Conservation (phyloP, 2,888 invertebrate genomes). For the Resseliella maxima region DNA sequence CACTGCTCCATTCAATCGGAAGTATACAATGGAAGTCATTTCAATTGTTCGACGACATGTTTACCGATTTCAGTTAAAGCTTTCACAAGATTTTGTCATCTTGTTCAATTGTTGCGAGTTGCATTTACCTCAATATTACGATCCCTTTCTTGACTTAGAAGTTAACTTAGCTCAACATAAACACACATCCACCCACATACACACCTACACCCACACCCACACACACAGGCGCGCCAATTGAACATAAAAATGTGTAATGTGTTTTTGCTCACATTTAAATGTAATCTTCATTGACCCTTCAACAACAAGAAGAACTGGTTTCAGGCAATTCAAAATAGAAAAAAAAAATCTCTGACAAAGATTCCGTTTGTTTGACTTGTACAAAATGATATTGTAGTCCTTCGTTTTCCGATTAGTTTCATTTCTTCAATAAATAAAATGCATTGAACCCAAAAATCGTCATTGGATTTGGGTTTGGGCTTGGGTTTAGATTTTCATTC, state of each 20-base stretch:
- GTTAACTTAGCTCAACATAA: too few species aligned
- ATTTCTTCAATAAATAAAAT: constrained; percentile 2
- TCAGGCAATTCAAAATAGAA: not conserved
- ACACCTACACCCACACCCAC: too few species aligned
- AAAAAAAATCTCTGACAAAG: not conserved
- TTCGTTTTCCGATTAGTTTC: not conserved
- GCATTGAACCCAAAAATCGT: constrained; percentile 2
- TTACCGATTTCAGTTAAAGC: not conserved
- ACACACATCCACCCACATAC: too few species aligned
- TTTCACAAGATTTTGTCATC: constrained; percentile 9
- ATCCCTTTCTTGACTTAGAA: too few species aligned
- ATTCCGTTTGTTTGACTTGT: not conserved
- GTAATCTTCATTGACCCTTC: not conserved
- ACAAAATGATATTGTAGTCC: not conserved
- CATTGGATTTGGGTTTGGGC: not conserved
- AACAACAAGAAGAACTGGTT: not conserved
- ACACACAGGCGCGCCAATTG: not conserved
- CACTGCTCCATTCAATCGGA: not conserved
- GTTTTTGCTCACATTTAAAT: not conserved
- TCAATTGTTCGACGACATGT: constrained; percentile 4
- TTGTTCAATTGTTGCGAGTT: not conserved
- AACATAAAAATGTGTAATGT: not conserved
- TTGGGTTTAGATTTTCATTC: too few species aligned
- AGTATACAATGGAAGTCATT: not conserved
- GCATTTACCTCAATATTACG: not conserved